Base-by-base conservation (phyloP, 2,888 invertebrate species). In the Muschampia plurimacula region DNA sequence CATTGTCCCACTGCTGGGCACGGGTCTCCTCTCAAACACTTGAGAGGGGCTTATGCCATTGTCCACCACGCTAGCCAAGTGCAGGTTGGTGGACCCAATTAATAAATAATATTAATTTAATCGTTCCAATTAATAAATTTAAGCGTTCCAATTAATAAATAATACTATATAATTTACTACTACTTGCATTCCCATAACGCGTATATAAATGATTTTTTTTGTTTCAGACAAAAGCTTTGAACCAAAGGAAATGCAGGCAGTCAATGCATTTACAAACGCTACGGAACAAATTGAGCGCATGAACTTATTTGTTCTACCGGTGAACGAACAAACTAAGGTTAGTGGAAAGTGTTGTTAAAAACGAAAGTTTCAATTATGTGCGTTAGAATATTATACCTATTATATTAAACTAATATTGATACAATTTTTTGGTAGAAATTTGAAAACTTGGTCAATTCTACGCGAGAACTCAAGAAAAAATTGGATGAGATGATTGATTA, bases 401-500 rank as follows among this genome's bases (percentile, higher is more conserved):
- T 41, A 41, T 12, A 12, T 44, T 44, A 44, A 44, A 12, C 3
- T 67, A 52, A 52, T 65, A 52, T 9, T 39, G n/a, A 41, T n/a
- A 41, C 9, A 41, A 41, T 12, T 12, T 36, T 22, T 15, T 74
- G 77, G 49, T 79, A 94, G 82, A 89, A 94, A 80, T 92, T 97
- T 69, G 93, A 95, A 65, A 81, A 84, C 0, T 84, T 97, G 0
- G 95, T 96, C 77, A 91, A 95, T 32, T 92, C 95, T 59, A 95
- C 97, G 0, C 95, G 95, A 0, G 93, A 95, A 7, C 95, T 97
- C 69, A 96, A 96, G 72, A 91, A 92, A 2, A 97, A 97, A 79
- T 86, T 98, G 62, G 96, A 97, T 59, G 97, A 98, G 83, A 93
- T 98, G 79, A 92, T 95, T 60, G 95, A 96, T 69, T 96, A 96